Base-by-base conservation (phyloP, 2,797 vertebrate species). In the Anguilla pacifica region DNA sequence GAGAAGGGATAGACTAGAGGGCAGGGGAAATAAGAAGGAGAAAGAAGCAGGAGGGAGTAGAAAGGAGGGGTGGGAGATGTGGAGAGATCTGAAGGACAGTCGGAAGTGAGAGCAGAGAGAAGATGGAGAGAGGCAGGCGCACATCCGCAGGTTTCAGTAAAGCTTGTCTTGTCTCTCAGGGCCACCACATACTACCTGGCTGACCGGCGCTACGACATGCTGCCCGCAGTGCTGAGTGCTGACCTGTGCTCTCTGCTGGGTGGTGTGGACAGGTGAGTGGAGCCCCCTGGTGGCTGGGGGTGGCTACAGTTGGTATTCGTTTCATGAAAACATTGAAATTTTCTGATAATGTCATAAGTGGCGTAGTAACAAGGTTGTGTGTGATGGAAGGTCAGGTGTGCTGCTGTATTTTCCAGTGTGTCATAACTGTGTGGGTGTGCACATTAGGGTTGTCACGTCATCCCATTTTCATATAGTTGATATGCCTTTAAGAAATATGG, bases 111-210 rank as follows among this genome's bases (percentile, higher is more conserved):
- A 53, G n/a, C 28, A 5, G 55, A 59, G 25, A 46, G 22, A 85
- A 43, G 28, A 13, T 25, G 35, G 61, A 49, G 57, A 35, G 6
- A 46, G 84, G 57, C 59, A 13, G 57, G 4, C 31, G 13, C 2
- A 43, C 17, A 86, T 43, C 7, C 13, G 6, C 46, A 49, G 79
- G 46, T 51, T 25, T 39, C 25, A 51, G 49, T 86, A 59, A 79
- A 15, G 2, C 84, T 77, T n/a, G 10, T 67, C 64, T 87, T 11
- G 87, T 31, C 59, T 83, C 25, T 17, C 89, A 99, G 99, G 94
- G 97, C 98, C 3, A 99, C 98, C 10, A 99, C 98, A 0, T 99
- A 97, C 31, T 99, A 99, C 90, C 91, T 99, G 91, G 98, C 98
- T 0, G 98, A 99, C 89, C 97, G 98, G 0, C 96, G 98, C 13